Percentiles rank a stretch among this genome's conserved stretches.
phyloP scores from a whole-genome alignment of 2,888 invertebrate genomes.

The Amblyteles armatorius region DNA sequence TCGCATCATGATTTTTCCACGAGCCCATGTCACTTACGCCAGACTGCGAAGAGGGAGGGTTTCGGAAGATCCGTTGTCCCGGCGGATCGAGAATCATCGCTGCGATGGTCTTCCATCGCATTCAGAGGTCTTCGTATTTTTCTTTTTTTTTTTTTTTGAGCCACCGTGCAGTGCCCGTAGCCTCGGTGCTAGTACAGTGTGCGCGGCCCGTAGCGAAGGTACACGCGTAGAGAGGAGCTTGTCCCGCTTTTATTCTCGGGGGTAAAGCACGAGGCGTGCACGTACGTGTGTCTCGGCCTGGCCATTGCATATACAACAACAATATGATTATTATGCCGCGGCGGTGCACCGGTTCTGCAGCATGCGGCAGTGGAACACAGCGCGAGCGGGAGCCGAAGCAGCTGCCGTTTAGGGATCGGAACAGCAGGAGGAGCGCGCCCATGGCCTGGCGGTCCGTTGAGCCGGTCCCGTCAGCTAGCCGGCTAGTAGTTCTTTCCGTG shows the following conservation, averaged over 20 bases:
- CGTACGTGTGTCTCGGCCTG: conserved; percentile 9
- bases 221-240: conserved; percentile 21
- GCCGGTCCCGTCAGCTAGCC: conserved; percentile 49
- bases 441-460: conserved; percentile 65
- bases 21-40: conserved; percentile 17
- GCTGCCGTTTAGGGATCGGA: conserved; percentile 71
- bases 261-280: conserved; percentile 50
- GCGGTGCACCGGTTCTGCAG: conserved; percentile 71
- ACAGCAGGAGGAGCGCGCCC: conserved; percentile 66
- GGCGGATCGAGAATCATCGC: conserved; percentile 3
- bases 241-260: conserved; percentile 56
- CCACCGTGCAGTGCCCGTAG: conserved; percentile 21
- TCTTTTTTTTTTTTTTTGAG: conserved; percentile 21
- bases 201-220: conserved; percentile 1
- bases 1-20: conserved; percentile 53
- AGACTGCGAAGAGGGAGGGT: conserved; percentile 27
- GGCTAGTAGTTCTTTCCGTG: conserved; percentile 18
- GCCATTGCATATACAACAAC: conserved; percentile 66
- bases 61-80: conserved; percentile 20
- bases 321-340: conserved; percentile 81
- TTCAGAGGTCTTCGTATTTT: conserved; percentile 30
- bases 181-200: not conserved
- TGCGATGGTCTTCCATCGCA: conserved; percentile 14
- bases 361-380: conserved; percentile 54
- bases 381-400: conserved; percentile 62